Base-by-base conservation (phyloP, 2,888 invertebrate genomes). In the Plebejus argus region DNA sequence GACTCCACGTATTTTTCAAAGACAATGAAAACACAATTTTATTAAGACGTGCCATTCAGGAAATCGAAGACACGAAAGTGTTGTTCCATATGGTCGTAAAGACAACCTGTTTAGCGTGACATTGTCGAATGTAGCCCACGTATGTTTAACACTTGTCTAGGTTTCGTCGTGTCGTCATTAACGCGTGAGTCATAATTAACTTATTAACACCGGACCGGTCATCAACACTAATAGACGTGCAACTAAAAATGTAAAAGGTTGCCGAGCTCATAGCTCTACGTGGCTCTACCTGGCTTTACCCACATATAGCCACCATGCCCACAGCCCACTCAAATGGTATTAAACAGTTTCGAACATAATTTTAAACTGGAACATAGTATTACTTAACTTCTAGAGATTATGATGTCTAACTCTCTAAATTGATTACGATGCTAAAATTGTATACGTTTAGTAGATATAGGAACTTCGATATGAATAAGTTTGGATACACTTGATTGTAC, bases 61-160 rank as follows among this genome's bases (percentile, higher is more conserved):
- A 66, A 33, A 66, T 28, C 6, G 6, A 28, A 66, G 28, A 6
- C 66, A 66, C 18, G 28, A 66, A 66, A 66, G 66, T 28, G 28
- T 58, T 58, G 15, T 28, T 66, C 28, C 28, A 6, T 33, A 12
- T 28, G 23, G 66, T 33, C 15, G 15, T 66, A 28, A 66, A 33
- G 66, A 66, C 28, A 66, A 66, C 12, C 15, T 18, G 28, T 15
- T 33, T 15, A 28, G 18, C 28, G 33, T 66, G 66, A 28, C 23
- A 33, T 33, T 66, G 28, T 66, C 6, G 15, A 33, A 33, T 18
- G n/a, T 20, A 58, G 58, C 58, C 20, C 58, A 58, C n/a, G 58
- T 58, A 66, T 66, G 66, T 66, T 66, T 66, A 33, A 66, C 66
- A 66, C 66, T 33, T 15, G 66, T 66, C 28, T 66, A 33, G 66